phyloP scores from a whole-genome alignment of 2,113 vertebrate species.

The Tupaia chinensis region DNA sequence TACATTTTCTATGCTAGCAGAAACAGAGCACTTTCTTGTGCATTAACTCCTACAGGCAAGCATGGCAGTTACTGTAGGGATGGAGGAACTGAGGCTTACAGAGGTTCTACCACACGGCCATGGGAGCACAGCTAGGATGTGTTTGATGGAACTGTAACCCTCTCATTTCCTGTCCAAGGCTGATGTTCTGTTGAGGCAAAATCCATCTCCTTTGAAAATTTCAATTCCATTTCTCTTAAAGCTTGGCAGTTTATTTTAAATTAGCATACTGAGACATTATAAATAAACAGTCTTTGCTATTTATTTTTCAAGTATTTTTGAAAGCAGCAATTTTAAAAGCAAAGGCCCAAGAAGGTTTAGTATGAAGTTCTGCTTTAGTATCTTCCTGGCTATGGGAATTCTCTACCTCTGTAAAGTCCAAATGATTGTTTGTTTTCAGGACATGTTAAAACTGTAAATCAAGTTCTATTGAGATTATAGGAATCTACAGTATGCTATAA shows the following conservation, averaged over 20 bases:
- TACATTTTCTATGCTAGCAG: not conserved
- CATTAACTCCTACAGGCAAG: not conserved
- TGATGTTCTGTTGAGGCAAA: not conserved
- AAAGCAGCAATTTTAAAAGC: slow-evolving; percentile 33
- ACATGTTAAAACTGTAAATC: not conserved
- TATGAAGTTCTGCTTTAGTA: slow-evolving; percentile 2
- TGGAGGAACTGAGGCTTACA: not conserved
- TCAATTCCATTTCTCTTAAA: not conserved
- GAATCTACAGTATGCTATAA: not conserved
- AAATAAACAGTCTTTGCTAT: slow-evolving; percentile 28
- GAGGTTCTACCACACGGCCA: not conserved
- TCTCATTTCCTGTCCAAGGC: not conserved
- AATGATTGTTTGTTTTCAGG: not conserved
- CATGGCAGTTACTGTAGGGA: not conserved
- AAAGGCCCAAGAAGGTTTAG: slow-evolving; percentile 33
- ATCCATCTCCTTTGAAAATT: not conserved
- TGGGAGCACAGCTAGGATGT: not conserved
- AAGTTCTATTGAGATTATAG: not conserved
- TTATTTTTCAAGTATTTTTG: slow-evolving; percentile 52
- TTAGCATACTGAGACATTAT: not conserved
- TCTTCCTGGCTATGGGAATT: slow-evolving; percentile 35
- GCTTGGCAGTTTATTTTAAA: slow-evolving; percentile 40
- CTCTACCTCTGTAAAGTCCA: not conserved
- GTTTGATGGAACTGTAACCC: not conserved
- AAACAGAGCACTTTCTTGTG: not conserved